Base-by-base conservation (phyloP, 2,113 vertebrate genomes). In the Plecotus auritus region DNA sequence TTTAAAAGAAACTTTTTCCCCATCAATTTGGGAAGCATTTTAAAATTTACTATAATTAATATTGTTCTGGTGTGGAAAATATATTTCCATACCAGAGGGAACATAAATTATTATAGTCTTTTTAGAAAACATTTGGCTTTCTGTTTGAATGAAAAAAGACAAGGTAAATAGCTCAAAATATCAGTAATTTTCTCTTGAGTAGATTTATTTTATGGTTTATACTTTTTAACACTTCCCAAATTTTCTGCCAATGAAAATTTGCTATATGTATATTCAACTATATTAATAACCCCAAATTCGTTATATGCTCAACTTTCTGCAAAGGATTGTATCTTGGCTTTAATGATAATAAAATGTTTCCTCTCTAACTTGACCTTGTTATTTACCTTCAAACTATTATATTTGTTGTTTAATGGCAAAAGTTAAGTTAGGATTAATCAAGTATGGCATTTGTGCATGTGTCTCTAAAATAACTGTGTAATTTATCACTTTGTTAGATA, bases 271-370 rank as follows among this genome's bases (percentile, higher is more conserved):
- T n/a, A 61, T 40, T 86, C 35, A 61, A 22, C 13, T 22, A 26
- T 72, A 70, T 61, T 85, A 61, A 61, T 76, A 82, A 23, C 8
- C 4, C 7, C 35, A 76, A 74, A 61, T 69, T 74, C 2, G 11
- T 54, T 90, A 14, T 35, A 47, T 87, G 9, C 13, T 56, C 45
- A 67, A 42, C 42, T 80, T 80, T 51, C 47, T 95, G 20, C 23
- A 64, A 84, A 85, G 28, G 20, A 61, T 80, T 45, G 0, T 67
- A 22, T 69, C n/a, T 91, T 88, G 17, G 5, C 80, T 78, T 61
- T 88, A 61, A 85, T 32, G 26, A 26, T 80, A 88, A 66, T n/a
- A 47, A 88, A 93, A 37, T 81, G 13, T 83, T 93, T 91, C 86
- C 66, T 91, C 0, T 74, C 20, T 85, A 81, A 72, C 54, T 67